Evolutionary conservation across 1,140 invertebrate genomes (phyloP).

Genomic region (Drosophila paulistorum): DNA sequence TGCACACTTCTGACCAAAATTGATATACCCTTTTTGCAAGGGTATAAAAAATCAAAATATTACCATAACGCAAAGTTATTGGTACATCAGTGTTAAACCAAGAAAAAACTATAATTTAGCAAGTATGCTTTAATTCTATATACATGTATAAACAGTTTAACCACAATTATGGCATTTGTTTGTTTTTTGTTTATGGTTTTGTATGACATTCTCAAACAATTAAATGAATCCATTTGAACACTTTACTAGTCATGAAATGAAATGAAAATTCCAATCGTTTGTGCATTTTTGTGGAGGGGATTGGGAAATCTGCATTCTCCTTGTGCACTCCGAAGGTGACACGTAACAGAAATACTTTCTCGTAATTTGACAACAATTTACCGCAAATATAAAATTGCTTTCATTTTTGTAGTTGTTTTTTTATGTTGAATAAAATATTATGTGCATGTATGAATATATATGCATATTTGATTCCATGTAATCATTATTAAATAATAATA

Average conservation of each 20-base stretch:
- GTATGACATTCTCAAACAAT: neutral
- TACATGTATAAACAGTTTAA: too few species aligned
- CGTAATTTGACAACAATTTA: constrained; percentile 4
- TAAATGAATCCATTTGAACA: neutral
- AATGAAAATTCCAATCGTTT: neutral
- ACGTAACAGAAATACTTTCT: neutral
- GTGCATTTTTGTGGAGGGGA: neutral
- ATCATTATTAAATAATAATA: constrained; percentile 8
- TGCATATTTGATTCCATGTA: neutral
- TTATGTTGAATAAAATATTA: constrained; percentile 4
- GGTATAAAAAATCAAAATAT: too few species aligned
- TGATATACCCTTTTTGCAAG: too few species aligned
- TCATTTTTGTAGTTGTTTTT: neutral
- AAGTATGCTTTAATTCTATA: too few species aligned
- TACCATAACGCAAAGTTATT: too few species aligned
- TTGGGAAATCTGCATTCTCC: too few species aligned
- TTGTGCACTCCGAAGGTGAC: neutral
- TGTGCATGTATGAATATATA: neutral
- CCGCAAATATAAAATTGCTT: neutral
- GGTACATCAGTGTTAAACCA: too few species aligned
- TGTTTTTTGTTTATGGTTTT: too few species aligned
- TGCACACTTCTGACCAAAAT: too few species aligned
- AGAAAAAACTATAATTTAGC: too few species aligned
- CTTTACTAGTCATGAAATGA: neutral
- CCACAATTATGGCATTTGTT: too few species aligned